These are phyloP conservation scores for Erynnis tages DNA, from an alignment of 2,888 invertebrate genomes.

Conservation along the genomic window DNA sequence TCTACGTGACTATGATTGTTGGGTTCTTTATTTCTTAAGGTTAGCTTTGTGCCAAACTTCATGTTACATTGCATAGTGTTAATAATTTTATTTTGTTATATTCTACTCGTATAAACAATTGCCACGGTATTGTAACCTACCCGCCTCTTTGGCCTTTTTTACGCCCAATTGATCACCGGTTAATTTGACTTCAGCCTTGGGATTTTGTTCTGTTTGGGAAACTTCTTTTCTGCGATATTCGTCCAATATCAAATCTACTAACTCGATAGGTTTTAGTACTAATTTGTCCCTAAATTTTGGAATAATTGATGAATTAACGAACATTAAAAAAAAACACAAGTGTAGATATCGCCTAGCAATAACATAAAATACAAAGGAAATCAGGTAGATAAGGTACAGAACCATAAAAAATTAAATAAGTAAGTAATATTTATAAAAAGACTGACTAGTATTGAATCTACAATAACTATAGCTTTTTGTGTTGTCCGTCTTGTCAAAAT, in stretches of 20 bases:
- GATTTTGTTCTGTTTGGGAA: not conserved
- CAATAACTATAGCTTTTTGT: no score
- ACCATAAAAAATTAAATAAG: no score
- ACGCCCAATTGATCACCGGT: not conserved
- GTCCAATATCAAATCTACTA: constrained; percentile 17
- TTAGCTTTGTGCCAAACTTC: no score
- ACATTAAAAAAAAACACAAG: not conserved
- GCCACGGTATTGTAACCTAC: not conserved
- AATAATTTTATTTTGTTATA: not conserved
- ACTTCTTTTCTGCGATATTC: constrained; percentile 4
- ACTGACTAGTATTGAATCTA: no score
- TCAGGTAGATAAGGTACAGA: not conserved
- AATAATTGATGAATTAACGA: not conserved
- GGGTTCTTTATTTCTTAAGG: no score
- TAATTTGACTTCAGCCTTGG: constrained; percentile 2
- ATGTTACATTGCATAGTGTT: no score
- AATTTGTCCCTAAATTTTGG: not conserved
- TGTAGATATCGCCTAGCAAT: no score
- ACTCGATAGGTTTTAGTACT: constrained; percentile 2
- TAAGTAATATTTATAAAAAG: no score
- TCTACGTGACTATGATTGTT: no score
- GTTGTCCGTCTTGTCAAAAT: no score
- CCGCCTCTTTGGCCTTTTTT: not conserved
- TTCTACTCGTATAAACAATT: no score
- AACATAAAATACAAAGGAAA: not conserved